These are phyloP conservation scores for Scrobipalpa costella DNA, from an alignment of 2,888 invertebrate species.

Conservation along the genomic window DNA sequence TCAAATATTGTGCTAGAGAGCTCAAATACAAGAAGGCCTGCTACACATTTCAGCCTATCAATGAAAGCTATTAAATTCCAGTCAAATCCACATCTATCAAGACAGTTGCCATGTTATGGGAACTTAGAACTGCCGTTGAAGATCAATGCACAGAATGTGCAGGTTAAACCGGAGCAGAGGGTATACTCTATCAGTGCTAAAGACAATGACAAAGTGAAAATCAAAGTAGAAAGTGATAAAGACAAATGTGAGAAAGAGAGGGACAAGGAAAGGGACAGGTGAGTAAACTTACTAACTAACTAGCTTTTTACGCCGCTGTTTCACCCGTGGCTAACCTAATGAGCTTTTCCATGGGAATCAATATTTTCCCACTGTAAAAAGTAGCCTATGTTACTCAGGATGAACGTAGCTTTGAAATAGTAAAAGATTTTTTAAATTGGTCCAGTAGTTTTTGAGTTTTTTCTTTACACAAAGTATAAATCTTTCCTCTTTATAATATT, in stretches of 20 bases:
- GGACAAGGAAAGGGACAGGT: constrained; percentile 42
- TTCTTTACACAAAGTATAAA: no score
- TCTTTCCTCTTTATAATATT: no score
- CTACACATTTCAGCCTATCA: constrained; percentile 60
- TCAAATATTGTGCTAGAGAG: constrained; percentile 70
- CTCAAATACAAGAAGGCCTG: constrained; percentile 53
- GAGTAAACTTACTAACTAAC: no score
- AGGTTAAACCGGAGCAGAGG: constrained; percentile 38
- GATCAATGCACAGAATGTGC: constrained; percentile 48
- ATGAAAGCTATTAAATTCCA: constrained; percentile 70
- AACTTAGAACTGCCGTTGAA: constrained; percentile 73
- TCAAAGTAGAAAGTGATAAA: constrained; percentile 47
- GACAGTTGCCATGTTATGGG: constrained; percentile 73
- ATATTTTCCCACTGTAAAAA: no score
- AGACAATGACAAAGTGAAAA: constrained; percentile 49
- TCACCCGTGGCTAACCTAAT: no score
- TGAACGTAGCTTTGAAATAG: no score
- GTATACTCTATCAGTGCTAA: constrained; percentile 56
- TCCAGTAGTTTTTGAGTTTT: no score
- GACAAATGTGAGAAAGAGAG: constrained; percentile 54
- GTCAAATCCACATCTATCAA: constrained; percentile 50
- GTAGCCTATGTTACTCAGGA: no score
- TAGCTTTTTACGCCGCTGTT: no score
- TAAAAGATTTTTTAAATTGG: no score
- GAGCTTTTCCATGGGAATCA: no score